phyloP scores from a whole-genome alignment of 2,888 invertebrate genomes.

The Phalera bucephala region DNA sequence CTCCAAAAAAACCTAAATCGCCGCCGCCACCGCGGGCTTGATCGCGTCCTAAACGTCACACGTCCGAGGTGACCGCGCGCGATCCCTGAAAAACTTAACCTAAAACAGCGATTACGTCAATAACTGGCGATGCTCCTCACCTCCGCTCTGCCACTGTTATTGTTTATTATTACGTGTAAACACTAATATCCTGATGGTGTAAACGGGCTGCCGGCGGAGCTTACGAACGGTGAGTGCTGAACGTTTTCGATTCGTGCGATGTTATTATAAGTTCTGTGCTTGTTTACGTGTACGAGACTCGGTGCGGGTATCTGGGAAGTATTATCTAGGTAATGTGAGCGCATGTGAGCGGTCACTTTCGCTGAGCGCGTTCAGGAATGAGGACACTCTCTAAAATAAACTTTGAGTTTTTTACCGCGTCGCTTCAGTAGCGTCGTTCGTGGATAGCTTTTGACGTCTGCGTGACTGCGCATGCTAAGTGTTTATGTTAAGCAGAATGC shows the following conservation, averaged over 20 bases:
- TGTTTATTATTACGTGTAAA: constrained; percentile 51
- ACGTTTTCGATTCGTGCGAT: constrained; percentile 20
- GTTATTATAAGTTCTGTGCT: constrained; percentile 35
- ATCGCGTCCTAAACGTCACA: constrained; percentile 26
- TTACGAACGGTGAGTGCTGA: constrained; percentile 58
- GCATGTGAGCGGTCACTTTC: constrained; percentile 59
- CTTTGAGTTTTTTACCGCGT: constrained; percentile 54
- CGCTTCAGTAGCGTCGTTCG: constrained; percentile 35
- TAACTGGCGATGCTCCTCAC: constrained; percentile 39
- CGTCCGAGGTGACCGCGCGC: constrained; percentile 31
- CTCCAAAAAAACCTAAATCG: constrained; percentile 45
- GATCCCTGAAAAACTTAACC: constrained; percentile 38
- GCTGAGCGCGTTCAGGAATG: constrained; percentile 60
- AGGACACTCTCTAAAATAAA: constrained; percentile 70
- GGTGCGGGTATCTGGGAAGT: constrained; percentile 38
- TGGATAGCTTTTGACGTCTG: constrained; percentile 24
- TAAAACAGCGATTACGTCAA: constrained; percentile 55
- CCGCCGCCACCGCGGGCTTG: constrained; percentile 31
- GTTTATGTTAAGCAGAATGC: constrained; percentile 28
- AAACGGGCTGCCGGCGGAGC: constrained; percentile 36
- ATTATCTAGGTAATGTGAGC: constrained; percentile 51
- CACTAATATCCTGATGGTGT: constrained; percentile 47
- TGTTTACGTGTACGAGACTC: constrained; percentile 30
- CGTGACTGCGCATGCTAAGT: constrained; percentile 22
- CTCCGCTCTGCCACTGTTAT: constrained; percentile 45